Conservation (phyloP, 2,888 invertebrate genomes). For the Rhorus exstirpatorius region DNA sequence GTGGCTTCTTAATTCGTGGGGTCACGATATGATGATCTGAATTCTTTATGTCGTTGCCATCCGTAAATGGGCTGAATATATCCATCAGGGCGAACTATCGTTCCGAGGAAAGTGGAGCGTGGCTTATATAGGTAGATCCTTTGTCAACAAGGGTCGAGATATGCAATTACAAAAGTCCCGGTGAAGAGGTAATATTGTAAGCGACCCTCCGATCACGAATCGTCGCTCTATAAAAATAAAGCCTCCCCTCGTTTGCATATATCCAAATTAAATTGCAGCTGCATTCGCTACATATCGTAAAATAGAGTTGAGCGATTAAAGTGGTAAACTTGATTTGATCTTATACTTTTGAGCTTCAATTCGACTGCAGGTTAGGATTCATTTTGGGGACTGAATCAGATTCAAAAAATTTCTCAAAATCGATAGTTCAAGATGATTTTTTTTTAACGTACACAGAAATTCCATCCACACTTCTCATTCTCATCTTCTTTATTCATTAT, state of each 20-base stretch:
- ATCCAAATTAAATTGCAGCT: background rate
- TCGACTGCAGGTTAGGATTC: background rate
- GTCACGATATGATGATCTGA: background rate
- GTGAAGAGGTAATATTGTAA: background rate
- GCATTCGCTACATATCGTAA: background rate
- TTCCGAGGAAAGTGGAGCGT: constrained; percentile 14
- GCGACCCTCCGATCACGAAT: constrained; percentile 10
- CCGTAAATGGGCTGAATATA: background rate
- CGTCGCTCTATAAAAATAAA: constrained; percentile 1
- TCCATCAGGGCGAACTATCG: background rate
- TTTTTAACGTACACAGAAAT: background rate
- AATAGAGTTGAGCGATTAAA: background rate
- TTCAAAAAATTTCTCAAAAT: background rate
- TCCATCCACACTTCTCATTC: no score
- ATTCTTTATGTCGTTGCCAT: background rate
- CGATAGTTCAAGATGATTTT: background rate
- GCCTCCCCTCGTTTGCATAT: background rate
- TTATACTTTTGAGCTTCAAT: background rate
- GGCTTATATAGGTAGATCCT: constrained; percentile 7
- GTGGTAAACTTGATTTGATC: background rate
- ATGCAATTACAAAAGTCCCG: constrained; percentile 6
- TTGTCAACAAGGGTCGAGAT: constrained; percentile 12
- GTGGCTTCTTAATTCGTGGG: background rate
- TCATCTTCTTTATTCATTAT: no score
- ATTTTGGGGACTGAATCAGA: background rate